Evolutionary conservation across 2,888 invertebrate species (phyloP), one percentile per base, ranked within the genome.

Genomic region (Agonum fuliginosum): DNA sequence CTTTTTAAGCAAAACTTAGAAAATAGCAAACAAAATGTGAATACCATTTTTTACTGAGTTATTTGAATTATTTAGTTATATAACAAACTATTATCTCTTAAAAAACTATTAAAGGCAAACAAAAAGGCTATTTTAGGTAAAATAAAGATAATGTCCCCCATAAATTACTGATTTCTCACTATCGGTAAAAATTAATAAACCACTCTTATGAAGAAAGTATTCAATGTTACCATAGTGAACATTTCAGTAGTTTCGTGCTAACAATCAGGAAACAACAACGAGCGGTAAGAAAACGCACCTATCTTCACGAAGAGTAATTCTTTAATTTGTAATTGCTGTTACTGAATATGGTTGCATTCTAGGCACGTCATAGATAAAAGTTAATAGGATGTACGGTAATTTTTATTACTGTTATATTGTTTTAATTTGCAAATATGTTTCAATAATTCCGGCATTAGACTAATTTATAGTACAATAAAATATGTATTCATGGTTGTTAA

Each of bases 231-330:
- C 46, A 41, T 30, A 27, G 46, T 71, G 27, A 48, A 27, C 17
- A 19, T 14, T 51, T 27, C 30, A 51, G 30, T 71, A 51, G 48
- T 71, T 71, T 27, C 58, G 37, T 58, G 58, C 54, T 5, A 41
- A 17, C 37, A 67, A 67, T 22, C 3, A 74, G 65, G 62, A 74
- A 74, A 74, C 46, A 65, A 30, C 46, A 30, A 74, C 30, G 74
- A 20, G 27, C 30, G 65, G 65, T 74, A 58, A 74, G 74, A 20
- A 65, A 74, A 58, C 74, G 48, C 58, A 34, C 74, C 65, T 14
- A 43, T 46, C 62, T 58, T 73, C 73, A 73, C 73, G 62, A 62
- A 58, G 17, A 37, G 48, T 74, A 65, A 74, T 74, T 74, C 30
- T 74, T 43, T 30, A 43, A 74, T 74, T 65, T 74, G 46, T 74